Evolutionary conservation across 2,797 vertebrate genomes (phyloP), one percentile per base, ranked within the genome.

Genomic region (Brachymystax lenok): DNA sequence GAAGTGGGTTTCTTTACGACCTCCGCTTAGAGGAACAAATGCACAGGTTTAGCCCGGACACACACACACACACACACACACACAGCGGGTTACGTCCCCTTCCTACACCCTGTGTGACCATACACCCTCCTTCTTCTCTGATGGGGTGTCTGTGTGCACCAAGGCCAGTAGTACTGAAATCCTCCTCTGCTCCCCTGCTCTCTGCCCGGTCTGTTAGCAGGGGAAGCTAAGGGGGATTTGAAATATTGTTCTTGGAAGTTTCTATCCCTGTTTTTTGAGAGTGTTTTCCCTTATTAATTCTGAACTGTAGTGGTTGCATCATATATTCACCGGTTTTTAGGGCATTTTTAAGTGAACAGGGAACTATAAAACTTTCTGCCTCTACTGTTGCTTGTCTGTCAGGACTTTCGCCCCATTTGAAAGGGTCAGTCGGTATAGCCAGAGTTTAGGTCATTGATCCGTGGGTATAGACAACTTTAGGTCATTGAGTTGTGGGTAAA

Each of bases 181-280:
- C 10, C 24, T 24, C 24, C 24, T 28, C 28, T 33, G 3, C 30
- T 33, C 3, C 30, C 30, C 28, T 28, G 1, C 21, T 66, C 27
- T 13, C 2, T 30, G 17, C 40, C 27, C 27, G 63, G 19, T 46
- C 54, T 71, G 56, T 69, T 68, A 19, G 5, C 24, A 46, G 46
- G 46, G 52, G 27, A 30, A 24, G 54, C 70, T 13, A 5, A 24
- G 52, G 63, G 63, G 12, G 24, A 8, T 59, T 27, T 46, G 67
- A 46, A 63, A 27, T 78, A 74, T 74, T 74, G 72, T 59, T 78
- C 50, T 78, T 78, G 77, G 72, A 78, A 69, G 35, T 69, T 46
- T 50, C 66, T 50, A 1, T 21, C 24, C n/a, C 21, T 27, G 71
- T 51, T 69, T 75, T 28, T 33, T 21, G 19, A 35, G 66, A 75